Conservation (phyloP, 2,888 invertebrate species). For the Caenorhabditis doughertyi region DNA sequence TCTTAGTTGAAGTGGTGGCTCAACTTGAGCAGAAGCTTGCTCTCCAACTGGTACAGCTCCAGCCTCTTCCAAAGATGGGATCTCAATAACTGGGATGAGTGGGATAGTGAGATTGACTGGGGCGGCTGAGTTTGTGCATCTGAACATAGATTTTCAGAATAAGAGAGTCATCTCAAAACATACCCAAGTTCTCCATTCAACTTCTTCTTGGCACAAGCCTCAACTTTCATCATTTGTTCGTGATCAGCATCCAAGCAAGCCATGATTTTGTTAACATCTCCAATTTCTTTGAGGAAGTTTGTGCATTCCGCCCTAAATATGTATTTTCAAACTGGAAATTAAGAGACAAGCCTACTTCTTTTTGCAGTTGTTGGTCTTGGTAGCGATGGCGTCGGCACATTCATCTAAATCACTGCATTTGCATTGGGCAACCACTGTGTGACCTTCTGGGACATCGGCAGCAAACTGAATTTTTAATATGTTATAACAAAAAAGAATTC, state of each 20-base stretch:
- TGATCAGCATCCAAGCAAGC: slow-evolving; percentile 79
- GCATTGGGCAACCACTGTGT: slow-evolving; percentile 76
- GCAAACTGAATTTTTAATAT: slow-evolving; percentile 20
- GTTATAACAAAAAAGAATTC: neutral
- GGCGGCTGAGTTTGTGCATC: slow-evolving; percentile 79
- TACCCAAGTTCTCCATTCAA: slow-evolving; percentile 73
- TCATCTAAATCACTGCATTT: slow-evolving; percentile 77
- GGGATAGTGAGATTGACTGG: slow-evolving; percentile 81
- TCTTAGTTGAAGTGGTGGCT: slow-evolving; percentile 74
- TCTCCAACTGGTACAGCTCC: slow-evolving; percentile 56
- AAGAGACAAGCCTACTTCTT: slow-evolving; percentile 61
- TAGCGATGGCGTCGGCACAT: slow-evolving; percentile 70
- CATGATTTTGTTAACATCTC: slow-evolving; percentile 77
- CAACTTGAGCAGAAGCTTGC: slow-evolving; percentile 41
- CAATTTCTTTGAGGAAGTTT: slow-evolving; percentile 75
- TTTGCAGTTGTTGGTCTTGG: slow-evolving; percentile 76
- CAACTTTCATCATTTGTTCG: slow-evolving; percentile 76
- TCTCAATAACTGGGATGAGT: slow-evolving; percentile 79
- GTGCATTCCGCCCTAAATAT: slow-evolving; percentile 75
- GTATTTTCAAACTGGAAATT: neutral
- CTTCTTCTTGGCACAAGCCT: slow-evolving; percentile 78
- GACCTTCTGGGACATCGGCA: slow-evolving; percentile 58
- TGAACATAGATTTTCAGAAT: neutral
- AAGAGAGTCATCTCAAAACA: neutral
- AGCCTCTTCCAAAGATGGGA: slow-evolving; percentile 67